Evolutionary conservation across 2,888 invertebrate species (phyloP).

Genomic region (Trissolcus japonicus): DNA sequence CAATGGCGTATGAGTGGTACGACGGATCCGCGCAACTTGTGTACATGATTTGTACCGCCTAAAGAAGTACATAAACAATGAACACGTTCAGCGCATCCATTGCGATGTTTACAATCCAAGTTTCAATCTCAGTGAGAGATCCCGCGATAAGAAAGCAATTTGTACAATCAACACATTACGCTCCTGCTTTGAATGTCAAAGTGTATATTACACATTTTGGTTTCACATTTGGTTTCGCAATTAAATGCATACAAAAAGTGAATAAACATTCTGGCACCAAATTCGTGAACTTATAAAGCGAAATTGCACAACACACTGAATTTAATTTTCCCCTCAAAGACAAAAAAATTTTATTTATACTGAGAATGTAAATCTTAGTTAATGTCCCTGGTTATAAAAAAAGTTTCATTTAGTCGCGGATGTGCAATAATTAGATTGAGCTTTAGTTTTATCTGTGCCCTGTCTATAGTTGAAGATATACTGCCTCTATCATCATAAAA

Average conservation of each 20-base stretch:
- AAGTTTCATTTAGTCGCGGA: conserved; percentile 4
- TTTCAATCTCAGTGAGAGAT: conserved; percentile 44
- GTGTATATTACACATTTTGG: conserved; percentile 8
- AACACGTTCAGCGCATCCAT: conserved; percentile 51
- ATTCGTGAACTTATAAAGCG: conserved; percentile 10
- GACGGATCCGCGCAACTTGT: conserved; percentile 68
- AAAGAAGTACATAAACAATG: conserved; percentile 52
- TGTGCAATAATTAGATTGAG: background rate
- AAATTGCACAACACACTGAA: background rate
- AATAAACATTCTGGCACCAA: conserved; percentile 11
- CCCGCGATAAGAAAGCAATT: conserved; percentile 52
- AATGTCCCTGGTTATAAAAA: conserved; percentile 5
- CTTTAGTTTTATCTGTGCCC: conserved; percentile 16
- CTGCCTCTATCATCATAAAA: conserved; percentile 45
- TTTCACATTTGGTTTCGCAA: conserved; percentile 22
- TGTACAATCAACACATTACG: conserved; percentile 36
- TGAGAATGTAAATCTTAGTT: conserved; percentile 21
- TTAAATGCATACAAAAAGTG: conserved; percentile 16
- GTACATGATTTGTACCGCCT: conserved; percentile 62
- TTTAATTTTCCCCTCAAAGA: background rate
- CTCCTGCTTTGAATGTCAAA: conserved; percentile 13
- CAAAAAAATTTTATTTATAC: conserved; percentile 24
- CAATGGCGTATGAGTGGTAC: conserved; percentile 72
- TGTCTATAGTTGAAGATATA: conserved; percentile 42
- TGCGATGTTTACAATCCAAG: conserved; percentile 51